Conservation (phyloP, 2,797 vertebrate species). For the Chaetodon trifasciatus region DNA sequence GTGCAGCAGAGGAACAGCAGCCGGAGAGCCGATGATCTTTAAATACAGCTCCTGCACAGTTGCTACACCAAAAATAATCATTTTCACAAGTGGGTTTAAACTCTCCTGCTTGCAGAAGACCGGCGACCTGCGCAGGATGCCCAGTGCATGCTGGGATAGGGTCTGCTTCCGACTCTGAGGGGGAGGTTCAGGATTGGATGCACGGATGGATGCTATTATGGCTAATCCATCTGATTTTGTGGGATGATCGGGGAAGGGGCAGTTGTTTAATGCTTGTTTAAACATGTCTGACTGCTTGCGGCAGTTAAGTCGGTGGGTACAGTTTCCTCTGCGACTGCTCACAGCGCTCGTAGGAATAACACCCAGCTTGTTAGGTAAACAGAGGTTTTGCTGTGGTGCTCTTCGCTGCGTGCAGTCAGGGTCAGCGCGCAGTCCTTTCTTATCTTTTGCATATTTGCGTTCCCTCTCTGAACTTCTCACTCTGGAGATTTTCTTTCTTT, state of each 20-base stretch:
- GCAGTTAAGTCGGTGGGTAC: neutral
- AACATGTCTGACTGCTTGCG: neutral
- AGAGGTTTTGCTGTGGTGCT: neutral
- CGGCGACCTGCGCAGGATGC: neutral
- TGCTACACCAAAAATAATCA: neutral
- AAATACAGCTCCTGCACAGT: neutral
- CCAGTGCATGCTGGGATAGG: neutral
- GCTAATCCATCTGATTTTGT: neutral
- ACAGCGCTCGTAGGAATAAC: neutral
- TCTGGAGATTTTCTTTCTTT: neutral
- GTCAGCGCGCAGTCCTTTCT: slow-evolving; percentile 9
- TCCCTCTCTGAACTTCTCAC: slow-evolving; percentile 48
- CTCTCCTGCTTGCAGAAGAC: neutral
- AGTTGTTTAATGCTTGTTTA: neutral
- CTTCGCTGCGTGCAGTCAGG: neutral
- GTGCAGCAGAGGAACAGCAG: slow-evolving; percentile 3
- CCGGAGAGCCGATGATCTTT: neutral
- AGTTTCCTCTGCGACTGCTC: neutral
- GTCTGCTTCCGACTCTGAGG: neutral
- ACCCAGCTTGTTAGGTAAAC: neutral
- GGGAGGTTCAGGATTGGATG: neutral
- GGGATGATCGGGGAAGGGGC: neutral
- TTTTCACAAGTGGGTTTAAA: neutral
- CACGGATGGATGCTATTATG: neutral
- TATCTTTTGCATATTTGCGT: slow-evolving; percentile 37